A percentile compares a stretch with the other conserved stretches of the same genome.
phyloP scores from a whole-genome alignment of 2,888 invertebrate species.

The Buathra laborator region DNA sequence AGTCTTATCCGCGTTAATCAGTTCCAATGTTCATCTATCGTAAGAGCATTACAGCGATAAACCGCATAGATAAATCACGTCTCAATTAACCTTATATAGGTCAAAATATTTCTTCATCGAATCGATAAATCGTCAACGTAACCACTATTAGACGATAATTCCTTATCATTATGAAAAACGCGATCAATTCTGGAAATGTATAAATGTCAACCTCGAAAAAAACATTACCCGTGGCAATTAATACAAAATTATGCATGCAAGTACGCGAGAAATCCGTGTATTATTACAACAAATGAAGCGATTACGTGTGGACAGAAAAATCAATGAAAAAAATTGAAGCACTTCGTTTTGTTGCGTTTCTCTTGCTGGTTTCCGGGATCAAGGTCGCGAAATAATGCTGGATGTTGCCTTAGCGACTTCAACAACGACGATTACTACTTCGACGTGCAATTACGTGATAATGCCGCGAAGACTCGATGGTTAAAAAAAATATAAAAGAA shows the following conservation, averaged over 20 bases:
- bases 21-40: background rate
- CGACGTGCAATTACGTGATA: slow-evolving; percentile 51
- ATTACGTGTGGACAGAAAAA: slow-evolving; percentile 34
- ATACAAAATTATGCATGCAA: background rate
- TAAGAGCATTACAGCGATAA: background rate
- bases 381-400: slow-evolving; percentile 36
- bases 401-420: slow-evolving; percentile 1
- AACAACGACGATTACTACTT: background rate
- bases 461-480: slow-evolving; percentile 27
- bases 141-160: background rate
- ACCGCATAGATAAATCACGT: background rate
- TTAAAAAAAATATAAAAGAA: background rate
- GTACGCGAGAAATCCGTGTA: background rate
- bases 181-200: background rate
- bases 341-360: slow-evolving; percentile 5
- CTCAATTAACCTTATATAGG: background rate
- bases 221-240: background rate
- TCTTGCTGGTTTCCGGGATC: slow-evolving; percentile 30
- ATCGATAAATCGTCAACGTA: background rate
- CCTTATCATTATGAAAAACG: slow-evolving; percentile 5
- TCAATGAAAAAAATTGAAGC: slow-evolving; percentile 16
- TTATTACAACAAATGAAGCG: slow-evolving; percentile 4
- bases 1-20: background rate
- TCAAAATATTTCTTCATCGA: background rate
- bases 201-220: background rate